phyloP scores from a whole-genome alignment of 1,140 invertebrate genomes.

The Brachionus paranguensis region DNA sequence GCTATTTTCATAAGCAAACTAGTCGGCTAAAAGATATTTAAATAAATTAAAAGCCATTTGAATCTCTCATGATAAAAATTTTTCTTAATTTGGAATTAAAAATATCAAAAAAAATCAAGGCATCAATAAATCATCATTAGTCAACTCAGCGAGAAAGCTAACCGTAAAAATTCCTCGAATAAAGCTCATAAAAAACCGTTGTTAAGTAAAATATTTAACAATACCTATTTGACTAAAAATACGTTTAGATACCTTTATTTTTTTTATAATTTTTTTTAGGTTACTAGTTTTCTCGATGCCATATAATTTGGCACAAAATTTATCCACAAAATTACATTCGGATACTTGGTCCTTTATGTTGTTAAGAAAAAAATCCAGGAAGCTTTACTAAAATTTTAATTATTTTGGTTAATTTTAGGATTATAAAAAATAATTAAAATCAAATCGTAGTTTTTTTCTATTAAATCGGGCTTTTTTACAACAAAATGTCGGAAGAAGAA shows the following conservation, averaged over 20 bases:
- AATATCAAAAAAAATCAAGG: background rate
- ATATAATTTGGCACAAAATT: background rate
- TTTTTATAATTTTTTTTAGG: background rate
- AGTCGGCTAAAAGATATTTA: background rate
- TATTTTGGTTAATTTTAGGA: background rate
- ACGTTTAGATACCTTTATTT: background rate
- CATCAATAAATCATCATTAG: background rate
- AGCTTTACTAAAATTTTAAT: background rate
- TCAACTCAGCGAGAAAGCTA: background rate
- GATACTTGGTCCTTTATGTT: background rate
- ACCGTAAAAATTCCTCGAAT: background rate
- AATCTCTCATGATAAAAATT: background rate
- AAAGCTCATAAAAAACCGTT: background rate
- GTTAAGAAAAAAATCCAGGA: background rate
- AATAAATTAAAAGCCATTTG: background rate
- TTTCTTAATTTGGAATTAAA: background rate
- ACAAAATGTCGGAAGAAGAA: constrained; percentile 27
- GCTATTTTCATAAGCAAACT: background rate
- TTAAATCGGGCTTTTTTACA: background rate
- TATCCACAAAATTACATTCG: background rate
- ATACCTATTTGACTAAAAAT: background rate
- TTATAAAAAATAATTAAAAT: background rate
- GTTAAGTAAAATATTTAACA: background rate
- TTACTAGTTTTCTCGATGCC: background rate
- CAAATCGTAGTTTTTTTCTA: background rate